phyloP scores from a whole-genome alignment of 2,797 vertebrate species.

The Anomalospiza imberbis region DNA sequence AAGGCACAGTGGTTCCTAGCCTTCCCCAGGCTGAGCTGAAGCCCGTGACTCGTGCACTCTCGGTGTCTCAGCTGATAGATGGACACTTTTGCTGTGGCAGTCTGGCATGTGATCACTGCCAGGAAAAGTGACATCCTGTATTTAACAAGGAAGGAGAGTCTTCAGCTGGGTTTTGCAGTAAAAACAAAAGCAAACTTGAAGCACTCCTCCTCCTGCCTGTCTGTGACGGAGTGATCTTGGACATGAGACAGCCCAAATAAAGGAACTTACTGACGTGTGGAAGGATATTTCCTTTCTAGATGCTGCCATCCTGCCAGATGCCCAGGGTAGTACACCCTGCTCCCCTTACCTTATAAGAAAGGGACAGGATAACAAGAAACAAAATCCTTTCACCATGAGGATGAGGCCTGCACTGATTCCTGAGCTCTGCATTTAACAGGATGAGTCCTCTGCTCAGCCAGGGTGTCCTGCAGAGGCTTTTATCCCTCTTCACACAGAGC shows the following conservation, averaged over 20 bases:
- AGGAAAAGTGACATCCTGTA: not conserved
- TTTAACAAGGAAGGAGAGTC: not conserved
- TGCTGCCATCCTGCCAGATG: not conserved
- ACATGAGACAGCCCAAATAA: not conserved
- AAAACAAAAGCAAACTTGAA: not conserved
- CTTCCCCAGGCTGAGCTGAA: not conserved
- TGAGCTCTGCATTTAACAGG: not conserved
- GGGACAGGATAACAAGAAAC: not conserved
- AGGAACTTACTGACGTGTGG: not conserved
- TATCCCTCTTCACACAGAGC: not conserved
- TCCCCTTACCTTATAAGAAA: not conserved
- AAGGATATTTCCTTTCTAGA: not conserved
- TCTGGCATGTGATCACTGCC: not conserved
- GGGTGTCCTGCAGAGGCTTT: not conserved
- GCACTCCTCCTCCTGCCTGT: not conserved
- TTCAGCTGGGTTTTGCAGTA: not conserved
- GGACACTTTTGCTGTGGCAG: not conserved
- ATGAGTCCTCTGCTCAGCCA: not conserved
- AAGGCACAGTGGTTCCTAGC: not conserved
- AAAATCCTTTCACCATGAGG: not conserved
- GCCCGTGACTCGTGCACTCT: rapidly evolving
- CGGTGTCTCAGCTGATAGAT: not conserved
- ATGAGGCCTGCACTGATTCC: not conserved
- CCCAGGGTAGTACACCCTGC: not conserved
- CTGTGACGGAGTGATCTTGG: not conserved